Evolutionary conservation across 2,113 vertebrate species (phyloP), one percentile per base, ranked within the genome.

Genomic region (Elgaria multicarinata): DNA sequence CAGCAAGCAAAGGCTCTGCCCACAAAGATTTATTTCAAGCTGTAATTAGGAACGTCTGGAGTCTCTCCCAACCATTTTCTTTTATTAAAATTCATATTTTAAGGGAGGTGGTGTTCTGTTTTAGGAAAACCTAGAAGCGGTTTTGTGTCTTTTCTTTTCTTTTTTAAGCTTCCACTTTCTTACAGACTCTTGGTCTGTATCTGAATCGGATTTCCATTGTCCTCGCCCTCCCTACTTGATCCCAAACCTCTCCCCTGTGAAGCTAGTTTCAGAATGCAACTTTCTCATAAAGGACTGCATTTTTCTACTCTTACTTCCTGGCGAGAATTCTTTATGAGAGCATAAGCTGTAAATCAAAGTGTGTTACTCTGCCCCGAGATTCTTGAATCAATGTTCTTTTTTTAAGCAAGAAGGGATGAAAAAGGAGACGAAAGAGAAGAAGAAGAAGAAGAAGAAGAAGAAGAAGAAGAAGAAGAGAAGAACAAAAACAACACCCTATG

Each of bases 41-140:
- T 97, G 96, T 98, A 98, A 98, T 98, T 98, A 98, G 98, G 98
- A 97, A 98, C 97, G 98, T 98, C 98, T 98, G 98, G 98, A 98
- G 97, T 95, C 72, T 78, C 97, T 97, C 97, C 97, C 96, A 96
- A 97, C 97, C 98, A 96, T 97, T 95, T 96, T 95, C 94, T 85
- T 67, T 96, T 95, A 97, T 95, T 96, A 93, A 95, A 94, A 94
- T 96, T 97, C 94, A 93, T 96, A 96, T 96, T 95, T 94, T 33
- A 94, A 93, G 46, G 71, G 12, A 89, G 31, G 53, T 80, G 36
- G 55, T 86, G 85, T 66, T 85, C 42, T 92, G 93, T 92, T 93
- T 85, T 2, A 78, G 89, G 93, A 95, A 53, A 84, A 95, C 90
- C 55, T 79, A 95, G 93, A 90, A 92, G 88, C 76, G 39, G 87